A percentile compares a stretch with the other conserved stretches of the same genome.
These are phyloP conservation scores for Toxotes jaculatrix DNA, from an alignment of 2,113 vertebrate genomes.

Conservation along the genomic window DNA sequence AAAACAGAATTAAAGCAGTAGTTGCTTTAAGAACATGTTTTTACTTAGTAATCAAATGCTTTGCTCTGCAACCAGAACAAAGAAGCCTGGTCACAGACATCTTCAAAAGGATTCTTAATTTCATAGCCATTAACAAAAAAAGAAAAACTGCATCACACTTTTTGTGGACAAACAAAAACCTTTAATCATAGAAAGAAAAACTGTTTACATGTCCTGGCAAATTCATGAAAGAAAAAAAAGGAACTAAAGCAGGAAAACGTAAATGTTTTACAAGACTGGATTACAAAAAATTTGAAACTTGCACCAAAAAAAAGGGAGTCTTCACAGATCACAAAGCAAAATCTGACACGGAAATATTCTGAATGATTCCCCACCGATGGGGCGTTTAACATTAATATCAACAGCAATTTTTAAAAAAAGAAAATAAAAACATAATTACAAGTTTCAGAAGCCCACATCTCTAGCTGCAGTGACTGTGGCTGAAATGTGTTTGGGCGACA, in stretches of 20 bases:
- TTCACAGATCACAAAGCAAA: conserved; percentile 79
- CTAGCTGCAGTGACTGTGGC: conserved; percentile 73
- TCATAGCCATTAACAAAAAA: neutral
- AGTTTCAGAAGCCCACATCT: conserved; percentile 76
- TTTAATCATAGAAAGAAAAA: conserved; percentile 79
- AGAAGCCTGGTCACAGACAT: neutral
- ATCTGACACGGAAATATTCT: conserved; percentile 61
- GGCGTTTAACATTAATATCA: conserved; percentile 77
- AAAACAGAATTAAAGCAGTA: neutral
- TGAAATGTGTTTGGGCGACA: conserved; percentile 67
- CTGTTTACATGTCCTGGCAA: conserved; percentile 74
- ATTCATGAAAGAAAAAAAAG: conserved; percentile 60
- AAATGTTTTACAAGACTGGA: conserved; percentile 61
- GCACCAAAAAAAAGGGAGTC: conserved; percentile 58
- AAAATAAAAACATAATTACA: conserved; percentile 81
- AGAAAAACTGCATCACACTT: conserved; percentile 23
- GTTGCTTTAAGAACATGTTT: neutral
- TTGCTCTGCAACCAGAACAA: neutral
- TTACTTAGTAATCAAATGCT: neutral
- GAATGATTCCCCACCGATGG: conserved; percentile 54
- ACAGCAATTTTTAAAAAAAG: conserved; percentile 75
- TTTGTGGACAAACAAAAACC: conserved; percentile 79
- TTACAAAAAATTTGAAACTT: conserved; percentile 74
- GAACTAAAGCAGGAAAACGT: conserved; percentile 58
- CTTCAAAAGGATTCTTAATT: neutral